Evolutionary conservation across 2,888 invertebrate genomes (phyloP).

Genomic region (Empis livida): DNA sequence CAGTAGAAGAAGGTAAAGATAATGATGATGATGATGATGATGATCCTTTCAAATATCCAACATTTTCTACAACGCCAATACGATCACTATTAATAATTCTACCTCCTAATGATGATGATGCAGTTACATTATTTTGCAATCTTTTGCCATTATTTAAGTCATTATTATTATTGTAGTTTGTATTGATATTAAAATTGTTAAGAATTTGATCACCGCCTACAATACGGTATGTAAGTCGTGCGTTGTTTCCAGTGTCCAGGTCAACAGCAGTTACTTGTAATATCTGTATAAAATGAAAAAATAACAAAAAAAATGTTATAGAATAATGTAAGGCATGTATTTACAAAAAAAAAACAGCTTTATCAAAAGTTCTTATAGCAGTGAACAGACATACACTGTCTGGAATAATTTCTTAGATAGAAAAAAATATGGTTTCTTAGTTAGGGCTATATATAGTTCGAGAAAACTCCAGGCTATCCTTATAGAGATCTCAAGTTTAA

Average conservation of each 20-base stretch:
- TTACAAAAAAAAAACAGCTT: too few species aligned
- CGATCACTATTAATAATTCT: not conserved
- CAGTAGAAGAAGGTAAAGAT: too few species aligned
- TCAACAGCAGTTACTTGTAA: constrained; percentile 83
- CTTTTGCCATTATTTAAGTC: not conserved
- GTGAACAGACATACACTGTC: too few species aligned
- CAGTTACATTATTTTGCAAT: constrained; percentile 4
- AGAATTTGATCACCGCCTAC: constrained; percentile 30
- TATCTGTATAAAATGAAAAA: constrained; percentile 41
- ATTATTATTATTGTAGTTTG: not conserved
- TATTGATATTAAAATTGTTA: constrained; percentile 9
- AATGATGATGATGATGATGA: too few species aligned
- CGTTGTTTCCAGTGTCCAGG: constrained; percentile 90
- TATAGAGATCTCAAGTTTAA: too few species aligned
- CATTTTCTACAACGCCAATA: not conserved
- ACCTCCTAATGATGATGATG: constrained; percentile 1
- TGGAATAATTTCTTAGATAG: too few species aligned
- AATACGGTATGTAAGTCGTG: constrained; percentile 76
- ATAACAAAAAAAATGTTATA: not conserved
- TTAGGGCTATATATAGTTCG: too few species aligned
- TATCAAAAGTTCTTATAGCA: too few species aligned
- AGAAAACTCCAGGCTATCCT: too few species aligned
- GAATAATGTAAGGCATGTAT: too few species aligned
- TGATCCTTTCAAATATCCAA: too few species aligned
- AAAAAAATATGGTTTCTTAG: too few species aligned